Conservation (phyloP, 2,113 vertebrate genomes). For the Phalacrocorax pelagicus region DNA sequence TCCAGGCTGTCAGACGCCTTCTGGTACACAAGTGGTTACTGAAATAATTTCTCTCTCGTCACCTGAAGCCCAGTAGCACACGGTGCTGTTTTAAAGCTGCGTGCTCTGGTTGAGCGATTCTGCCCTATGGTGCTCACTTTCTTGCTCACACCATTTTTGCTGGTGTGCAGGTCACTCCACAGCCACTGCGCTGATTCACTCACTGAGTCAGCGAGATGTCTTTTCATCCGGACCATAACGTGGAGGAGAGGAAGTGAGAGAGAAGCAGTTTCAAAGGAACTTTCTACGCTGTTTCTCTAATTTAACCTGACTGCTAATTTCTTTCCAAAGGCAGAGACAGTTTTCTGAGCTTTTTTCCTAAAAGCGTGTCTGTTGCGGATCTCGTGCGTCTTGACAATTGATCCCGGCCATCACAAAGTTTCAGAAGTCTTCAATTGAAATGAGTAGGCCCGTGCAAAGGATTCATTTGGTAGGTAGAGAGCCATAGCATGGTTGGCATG, state of each 20-base stretch:
- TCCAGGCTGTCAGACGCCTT: background rate
- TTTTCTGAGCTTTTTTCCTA: background rate
- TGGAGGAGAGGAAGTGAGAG: background rate
- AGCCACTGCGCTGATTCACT: background rate
- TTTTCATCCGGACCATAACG: accelerated
- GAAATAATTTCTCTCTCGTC: background rate
- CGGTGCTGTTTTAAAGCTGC: background rate
- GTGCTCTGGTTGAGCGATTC: background rate
- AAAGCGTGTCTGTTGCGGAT: background rate
- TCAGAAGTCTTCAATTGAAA: background rate
- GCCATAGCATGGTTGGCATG: background rate
- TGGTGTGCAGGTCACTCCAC: background rate
- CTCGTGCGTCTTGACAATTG: background rate
- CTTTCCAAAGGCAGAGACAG: background rate
- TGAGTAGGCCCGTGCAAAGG: background rate
- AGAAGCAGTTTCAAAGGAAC: background rate
- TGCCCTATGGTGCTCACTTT: background rate
- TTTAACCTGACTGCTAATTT: background rate
- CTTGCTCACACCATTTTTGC: background rate
- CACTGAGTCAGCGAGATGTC: background rate
- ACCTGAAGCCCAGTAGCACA: background rate
- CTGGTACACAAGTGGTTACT: background rate
- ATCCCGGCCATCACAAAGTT: background rate
- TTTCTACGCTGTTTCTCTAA: background rate
- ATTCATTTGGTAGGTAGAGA: accelerated